A percentile compares a stretch with the other conserved stretches of the same genome.
phyloP scores from a whole-genome alignment of 2,888 invertebrate genomes.

The Marasmarcha lunaedactyla region DNA sequence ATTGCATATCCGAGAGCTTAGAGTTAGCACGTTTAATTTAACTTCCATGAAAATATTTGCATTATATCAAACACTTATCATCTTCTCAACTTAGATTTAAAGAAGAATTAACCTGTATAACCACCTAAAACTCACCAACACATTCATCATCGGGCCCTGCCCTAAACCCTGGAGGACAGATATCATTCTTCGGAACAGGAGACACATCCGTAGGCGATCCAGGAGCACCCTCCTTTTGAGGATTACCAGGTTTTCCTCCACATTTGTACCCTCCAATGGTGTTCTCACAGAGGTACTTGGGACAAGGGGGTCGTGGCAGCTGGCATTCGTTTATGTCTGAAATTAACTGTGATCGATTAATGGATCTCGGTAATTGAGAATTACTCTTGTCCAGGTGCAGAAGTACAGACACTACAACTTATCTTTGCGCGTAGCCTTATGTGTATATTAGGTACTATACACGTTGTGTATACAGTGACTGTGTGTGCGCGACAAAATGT shows the following conservation, averaged over 20 bases:
- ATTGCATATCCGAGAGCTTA: too few species aligned
- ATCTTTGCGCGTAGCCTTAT: too few species aligned
- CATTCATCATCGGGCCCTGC: constrained; percentile 62
- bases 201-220: constrained; percentile 26
- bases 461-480: too few species aligned
- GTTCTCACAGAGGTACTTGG: constrained; percentile 61
- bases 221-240: constrained; percentile 31
- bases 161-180: constrained; percentile 69
- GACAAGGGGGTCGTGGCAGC: constrained; percentile 52
- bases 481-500: too few species aligned
- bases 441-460: too few species aligned
- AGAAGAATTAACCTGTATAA: too few species aligned
- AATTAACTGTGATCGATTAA: constrained; percentile 1
- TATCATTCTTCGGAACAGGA: constrained; percentile 36
- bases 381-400: neutral
- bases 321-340: constrained; percentile 91
- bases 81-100: too few species aligned
- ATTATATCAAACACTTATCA: too few species aligned
- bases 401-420: too few species aligned
- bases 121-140: constrained; percentile 55
- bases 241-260: constrained; percentile 52
- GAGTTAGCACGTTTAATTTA: too few species aligned
- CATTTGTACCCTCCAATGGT: constrained; percentile 64
- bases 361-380: constrained; percentile 3
- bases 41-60: too few species aligned